A percentile compares a stretch with the other conserved stretches of the same genome.
Conservation (phyloP, 2,113 vertebrate genomes). For the Pterophyllum scalare region DNA sequence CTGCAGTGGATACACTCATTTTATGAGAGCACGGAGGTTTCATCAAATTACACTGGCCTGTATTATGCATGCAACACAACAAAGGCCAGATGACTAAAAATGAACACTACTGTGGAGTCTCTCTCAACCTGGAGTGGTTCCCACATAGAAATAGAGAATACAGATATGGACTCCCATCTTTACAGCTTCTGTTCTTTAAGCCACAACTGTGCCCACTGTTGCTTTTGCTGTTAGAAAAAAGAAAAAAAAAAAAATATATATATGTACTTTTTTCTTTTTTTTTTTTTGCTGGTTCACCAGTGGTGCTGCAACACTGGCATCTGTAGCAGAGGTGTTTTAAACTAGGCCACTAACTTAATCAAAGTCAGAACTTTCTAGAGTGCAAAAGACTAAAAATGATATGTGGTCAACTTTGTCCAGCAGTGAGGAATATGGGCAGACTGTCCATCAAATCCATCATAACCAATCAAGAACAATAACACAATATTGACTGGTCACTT, state of each 20-base stretch:
- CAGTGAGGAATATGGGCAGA: background rate
- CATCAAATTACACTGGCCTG: constrained; percentile 40
- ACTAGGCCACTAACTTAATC: constrained; percentile 49
- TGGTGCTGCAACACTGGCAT: constrained; percentile 3
- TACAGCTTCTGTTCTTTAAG: background rate
- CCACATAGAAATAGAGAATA: background rate
- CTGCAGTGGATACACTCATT: constrained; percentile 50
- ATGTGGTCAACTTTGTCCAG: constrained; percentile 2
- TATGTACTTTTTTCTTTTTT: no score
- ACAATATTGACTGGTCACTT: no score
- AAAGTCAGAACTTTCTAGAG: constrained; percentile 34
- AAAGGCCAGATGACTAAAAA: constrained; percentile 45
- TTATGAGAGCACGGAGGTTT: constrained; percentile 50
- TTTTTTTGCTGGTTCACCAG: constrained; percentile 18
- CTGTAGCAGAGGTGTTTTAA: constrained; percentile 31
- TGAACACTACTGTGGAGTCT: constrained; percentile 15
- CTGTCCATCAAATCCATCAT: no score
- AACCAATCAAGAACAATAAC: no score
- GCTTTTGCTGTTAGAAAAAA: constrained; percentile 12
- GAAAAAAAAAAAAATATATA: no score
- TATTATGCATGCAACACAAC: constrained; percentile 50
- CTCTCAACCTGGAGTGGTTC: background rate
- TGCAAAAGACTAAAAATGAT: constrained; percentile 30
- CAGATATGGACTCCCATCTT: background rate
- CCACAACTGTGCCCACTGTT: constrained; percentile 14